A percentile compares a stretch with the other conserved stretches of the same genome.
Evolutionary conservation across 2,113 vertebrate genomes (phyloP).

Genomic region (Halcyon malimbica): DNA sequence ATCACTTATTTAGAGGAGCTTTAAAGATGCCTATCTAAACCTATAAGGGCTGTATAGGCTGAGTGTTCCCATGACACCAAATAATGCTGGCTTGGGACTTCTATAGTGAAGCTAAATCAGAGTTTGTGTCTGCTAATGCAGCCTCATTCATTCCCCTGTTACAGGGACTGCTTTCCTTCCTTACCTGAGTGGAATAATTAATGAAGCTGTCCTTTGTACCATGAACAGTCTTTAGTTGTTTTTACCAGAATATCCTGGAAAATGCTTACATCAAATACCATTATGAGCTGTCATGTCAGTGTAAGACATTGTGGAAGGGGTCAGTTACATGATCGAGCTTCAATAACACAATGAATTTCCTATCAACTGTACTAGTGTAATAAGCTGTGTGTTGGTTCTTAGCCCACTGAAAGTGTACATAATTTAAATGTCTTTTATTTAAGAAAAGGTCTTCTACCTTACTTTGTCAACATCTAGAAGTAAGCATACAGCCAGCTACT

Average conservation of each 20-base stretch:
- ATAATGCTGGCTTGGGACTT: background rate
- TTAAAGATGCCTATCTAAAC: background rate
- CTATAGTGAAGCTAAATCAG: background rate
- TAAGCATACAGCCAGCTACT: background rate
- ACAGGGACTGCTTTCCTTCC: background rate
- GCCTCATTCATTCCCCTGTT: background rate
- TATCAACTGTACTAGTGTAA: background rate
- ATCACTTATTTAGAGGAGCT: rapidly evolving
- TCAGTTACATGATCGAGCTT: background rate
- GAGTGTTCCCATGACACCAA: background rate
- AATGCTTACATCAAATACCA: background rate
- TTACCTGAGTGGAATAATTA: background rate
- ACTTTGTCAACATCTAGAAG: background rate
- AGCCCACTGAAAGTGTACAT: background rate
- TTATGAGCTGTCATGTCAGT: background rate
- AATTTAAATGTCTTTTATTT: background rate
- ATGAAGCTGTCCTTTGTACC: background rate
- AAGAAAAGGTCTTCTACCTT: background rate
- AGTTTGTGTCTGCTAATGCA: background rate
- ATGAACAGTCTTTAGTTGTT: background rate
- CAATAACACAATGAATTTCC: background rate
- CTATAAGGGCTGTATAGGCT: background rate
- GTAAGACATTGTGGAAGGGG: background rate
- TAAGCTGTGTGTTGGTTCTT: background rate
- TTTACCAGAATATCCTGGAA: background rate